Evolutionary conservation across 2,888 invertebrate genomes (phyloP), one percentile per base, ranked within the genome.

Genomic region (Ptilodon capucinus): DNA sequence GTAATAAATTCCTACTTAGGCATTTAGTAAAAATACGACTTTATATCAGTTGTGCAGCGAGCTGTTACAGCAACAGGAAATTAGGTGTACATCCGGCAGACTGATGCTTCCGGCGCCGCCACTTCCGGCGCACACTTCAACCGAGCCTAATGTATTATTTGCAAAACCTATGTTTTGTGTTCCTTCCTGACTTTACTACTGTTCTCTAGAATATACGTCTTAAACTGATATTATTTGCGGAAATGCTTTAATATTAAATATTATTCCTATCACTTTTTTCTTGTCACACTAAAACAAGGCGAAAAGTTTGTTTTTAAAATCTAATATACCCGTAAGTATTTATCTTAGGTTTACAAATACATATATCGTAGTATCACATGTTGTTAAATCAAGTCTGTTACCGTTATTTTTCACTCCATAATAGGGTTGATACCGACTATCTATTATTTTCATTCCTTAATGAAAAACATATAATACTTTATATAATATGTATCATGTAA

Each of bases 31-130:
- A 50, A 53, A 50, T 48, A 36, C 21, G 23, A 19, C 32, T 43
- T 34, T 46, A 14, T 42, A 51, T 49, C 44, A 52, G 48, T 51
- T 45, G 57, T 54, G 54, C 54, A 43, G 44, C 51, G 46, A 63
- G 40, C 50, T 56, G 57, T 46, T 53, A 57, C 53, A 64, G 42
- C 43, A 40, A 67, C 69, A 61, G 82, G 82, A 82, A 81, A 82
- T 78, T 77, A 80, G 79, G 78, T 79, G 74, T 65, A 72, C 71
- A 69, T 79, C 80, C 79, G 79, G 70, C 72, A 66, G 70, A 69
- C 64, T 66, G 54, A 48, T 49, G 57, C 66, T 74, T 79, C 79
- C 80, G 70, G 70, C 51, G 60, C 53, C 57, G 57, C 55, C 51
- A 56, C 67, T 66, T 74, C 79, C 76, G 65, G 57, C 44, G 48